Percentiles rank a stretch among this genome's conserved stretches.
Evolutionary conservation across 2,113 vertebrate species (phyloP).

Genomic region (Bungarus multicinctus): DNA sequence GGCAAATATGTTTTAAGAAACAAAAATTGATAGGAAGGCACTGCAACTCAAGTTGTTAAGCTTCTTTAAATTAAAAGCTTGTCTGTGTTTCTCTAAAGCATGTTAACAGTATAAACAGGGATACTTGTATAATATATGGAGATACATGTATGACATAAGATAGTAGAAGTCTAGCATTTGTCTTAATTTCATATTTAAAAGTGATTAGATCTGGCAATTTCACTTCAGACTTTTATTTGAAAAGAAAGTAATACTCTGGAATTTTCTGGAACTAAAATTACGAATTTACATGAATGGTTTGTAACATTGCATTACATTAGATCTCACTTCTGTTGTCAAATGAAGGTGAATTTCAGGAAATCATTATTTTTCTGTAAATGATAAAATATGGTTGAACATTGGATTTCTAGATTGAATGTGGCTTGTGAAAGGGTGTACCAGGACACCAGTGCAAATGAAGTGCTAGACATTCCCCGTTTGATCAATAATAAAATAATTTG

Average conservation of each 20-base stretch:
- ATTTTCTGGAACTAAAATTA: neutral
- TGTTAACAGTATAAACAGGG: neutral
- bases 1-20: neutral
- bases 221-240: neutral
- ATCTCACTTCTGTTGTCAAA: neutral
- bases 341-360: neutral
- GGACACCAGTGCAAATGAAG: neutral
- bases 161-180: neutral
- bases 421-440: neutral
- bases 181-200: neutral
- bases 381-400: neutral
- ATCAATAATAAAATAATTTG: neutral
- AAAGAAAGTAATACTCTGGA: neutral
- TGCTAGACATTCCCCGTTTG: neutral
- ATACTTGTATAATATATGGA: neutral
- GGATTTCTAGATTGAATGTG: neutral
- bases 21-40: neutral
- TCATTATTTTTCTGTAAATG: neutral
- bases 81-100: neutral
- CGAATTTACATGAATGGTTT: neutral
- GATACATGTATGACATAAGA: neutral
- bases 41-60: neutral
- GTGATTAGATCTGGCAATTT: neutral
- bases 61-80: slow-evolving; percentile 24
- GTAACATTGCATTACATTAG: neutral